Conservation (phyloP, 2,888 invertebrate genomes). For the Tetanocera ferruginea region DNA sequence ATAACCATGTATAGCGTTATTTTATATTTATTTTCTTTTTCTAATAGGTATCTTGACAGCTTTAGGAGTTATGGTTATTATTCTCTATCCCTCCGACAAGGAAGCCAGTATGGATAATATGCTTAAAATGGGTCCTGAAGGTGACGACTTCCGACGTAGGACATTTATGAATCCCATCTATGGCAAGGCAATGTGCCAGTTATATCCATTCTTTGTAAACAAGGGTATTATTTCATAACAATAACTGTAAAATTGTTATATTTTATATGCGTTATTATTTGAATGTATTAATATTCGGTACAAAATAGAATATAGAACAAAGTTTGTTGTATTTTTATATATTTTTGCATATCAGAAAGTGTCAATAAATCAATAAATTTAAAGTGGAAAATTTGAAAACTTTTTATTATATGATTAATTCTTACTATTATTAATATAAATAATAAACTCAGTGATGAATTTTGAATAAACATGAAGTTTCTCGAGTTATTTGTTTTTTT, state of each 20-base stretch:
- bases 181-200: conserved; percentile 56
- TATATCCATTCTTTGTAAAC: conserved; percentile 61
- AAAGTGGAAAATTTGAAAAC: too few relatives aligned
- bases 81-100: conserved; percentile 58
- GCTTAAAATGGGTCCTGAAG: conserved; percentile 53
- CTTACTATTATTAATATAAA: too few relatives aligned
- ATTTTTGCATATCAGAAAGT: too few relatives aligned
- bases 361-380: too few relatives aligned
- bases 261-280: background rate
- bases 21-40: background rate
- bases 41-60: conserved; percentile 56
- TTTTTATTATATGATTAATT: too few relatives aligned
- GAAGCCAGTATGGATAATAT: conserved; percentile 57
- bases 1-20: background rate
- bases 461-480: too few relatives aligned
- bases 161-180: conserved; percentile 56
- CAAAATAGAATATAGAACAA: too few relatives aligned
- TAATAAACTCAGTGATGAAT: too few relatives aligned
- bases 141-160: conserved; percentile 52
- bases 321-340: too few relatives aligned
- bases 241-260: background rate
- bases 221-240: conserved; percentile 53
- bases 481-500: too few relatives aligned
- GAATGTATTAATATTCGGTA: too few relatives aligned
- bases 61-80: conserved; percentile 48